Conservation (phyloP, 2,888 invertebrate species). For the Brachyptera putata region DNA sequence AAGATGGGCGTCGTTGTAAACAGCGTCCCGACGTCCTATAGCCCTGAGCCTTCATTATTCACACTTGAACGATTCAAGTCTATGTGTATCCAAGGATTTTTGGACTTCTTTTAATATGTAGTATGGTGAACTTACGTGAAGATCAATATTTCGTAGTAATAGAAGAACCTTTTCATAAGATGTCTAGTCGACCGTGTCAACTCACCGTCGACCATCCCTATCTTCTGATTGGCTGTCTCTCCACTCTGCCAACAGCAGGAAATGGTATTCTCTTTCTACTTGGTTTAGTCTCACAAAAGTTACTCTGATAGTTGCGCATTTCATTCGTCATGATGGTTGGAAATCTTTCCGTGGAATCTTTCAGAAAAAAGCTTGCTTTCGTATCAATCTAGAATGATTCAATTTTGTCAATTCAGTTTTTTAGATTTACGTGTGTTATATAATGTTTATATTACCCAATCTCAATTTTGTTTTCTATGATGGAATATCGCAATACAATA, state of each 20-base stretch:
- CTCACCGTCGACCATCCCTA: conserved; percentile 1
- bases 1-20: conserved; percentile 15
- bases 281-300: conserved; percentile 1
- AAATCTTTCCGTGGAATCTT: conserved; percentile 21
- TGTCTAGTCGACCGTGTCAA: neutral
- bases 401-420: neutral
- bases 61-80: conserved; percentile 1
- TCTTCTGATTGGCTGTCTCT: conserved; percentile 17
- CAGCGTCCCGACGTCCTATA: conserved; percentile 9
- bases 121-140: neutral
- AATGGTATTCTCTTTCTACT: conserved; percentile 9
- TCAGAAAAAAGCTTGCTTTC: neutral
- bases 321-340: conserved; percentile 13
- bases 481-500: no score
- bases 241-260: conserved; percentile 1
- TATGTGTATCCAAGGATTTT: no score
- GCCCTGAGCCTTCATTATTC: neutral
- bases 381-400: conserved; percentile 4
- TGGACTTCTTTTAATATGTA: conserved; percentile 3
- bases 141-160: conserved; percentile 7
- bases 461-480: no score
- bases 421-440: no score
- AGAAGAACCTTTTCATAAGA: neutral
- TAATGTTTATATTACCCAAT: no score
- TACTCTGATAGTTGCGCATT: conserved; percentile 7